Percentiles rank a stretch among this genome's conserved stretches.
These are phyloP conservation scores for Asteroscopus sphinx DNA, from an alignment of 2,888 invertebrate species.

Conservation along the genomic window DNA sequence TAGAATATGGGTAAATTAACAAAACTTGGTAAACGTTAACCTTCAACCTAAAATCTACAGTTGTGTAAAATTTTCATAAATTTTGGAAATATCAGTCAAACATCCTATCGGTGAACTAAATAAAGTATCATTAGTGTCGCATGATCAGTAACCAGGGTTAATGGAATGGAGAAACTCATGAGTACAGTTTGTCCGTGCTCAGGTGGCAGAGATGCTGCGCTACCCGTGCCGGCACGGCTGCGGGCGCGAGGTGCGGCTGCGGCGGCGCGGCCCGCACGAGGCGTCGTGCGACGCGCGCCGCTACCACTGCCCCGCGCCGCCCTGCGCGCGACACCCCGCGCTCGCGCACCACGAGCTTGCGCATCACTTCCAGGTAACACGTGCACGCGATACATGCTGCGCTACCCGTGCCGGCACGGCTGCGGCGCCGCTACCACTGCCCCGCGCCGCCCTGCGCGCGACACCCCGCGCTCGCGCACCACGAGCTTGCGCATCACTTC, in stretches of 20 bases:
- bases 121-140: neutral
- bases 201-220: conserved; percentile 87
- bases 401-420: too few species aligned
- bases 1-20: too few species aligned
- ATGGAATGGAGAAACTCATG: conserved; percentile 7
- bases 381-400: conserved; percentile 50
- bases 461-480: too few species aligned
- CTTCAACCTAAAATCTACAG: too few species aligned
- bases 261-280: conserved; percentile 84
- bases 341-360: conserved; percentile 67
- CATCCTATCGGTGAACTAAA: too few species aligned
- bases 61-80: too few species aligned
- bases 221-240: conserved; percentile 90
- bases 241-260: conserved; percentile 80
- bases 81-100: too few species aligned
- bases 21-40: too few species aligned
- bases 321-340: conserved; percentile 68
- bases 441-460: too few species aligned
- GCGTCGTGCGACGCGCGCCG: conserved; percentile 82
- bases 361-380: conserved; percentile 66
- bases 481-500: too few species aligned
- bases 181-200: conserved; percentile 16
- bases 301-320: conserved; percentile 83
- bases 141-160: neutral
- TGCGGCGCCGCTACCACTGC: too few species aligned